Base-by-base conservation (phyloP, 1,140 invertebrate species). In the Phenacoccus solenopsis region DNA sequence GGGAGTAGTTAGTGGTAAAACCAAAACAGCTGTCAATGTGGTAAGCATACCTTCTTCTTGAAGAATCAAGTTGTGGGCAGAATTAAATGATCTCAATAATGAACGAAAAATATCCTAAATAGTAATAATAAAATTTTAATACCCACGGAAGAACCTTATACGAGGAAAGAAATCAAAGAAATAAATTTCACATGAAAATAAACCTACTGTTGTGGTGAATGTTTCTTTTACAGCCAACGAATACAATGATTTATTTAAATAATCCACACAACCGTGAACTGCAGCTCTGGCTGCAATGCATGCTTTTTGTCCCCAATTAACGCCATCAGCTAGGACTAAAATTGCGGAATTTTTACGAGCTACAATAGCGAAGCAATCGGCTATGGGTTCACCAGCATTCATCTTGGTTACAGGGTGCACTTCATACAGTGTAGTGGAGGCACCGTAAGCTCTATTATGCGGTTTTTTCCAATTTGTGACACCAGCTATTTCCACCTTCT, bases 221-320 rank as follows among this genome's bases (percentile, higher is more conserved):
- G 73, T 64, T 1, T 28, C 76, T 75, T 56, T 76, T 76, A 24
- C 75, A 20, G 76, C 68, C 25, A 76, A 75, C 10, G 80, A 80
- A 77, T 90, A 91, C 20, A 94, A 80, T 10, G 87, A 86, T 73
- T 87, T 86, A 76, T 93, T 91, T 69, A 96, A 81, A 77, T 92
- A 91, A 72, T 94, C 89, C 72, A 96, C 84, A 74, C 88, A 89
- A 10, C 91, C 93, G 76, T 94, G 89, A 9, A 96, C 84, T 10
- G 93, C 93, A 72, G 91, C 91, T 72, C 91, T 82, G 9, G 92
- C 91, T n/a, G 93, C 93, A 69, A 95, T 81, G 69, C 89, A 85
- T 28, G 93, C 90, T 75, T 91, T 92, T 76, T 91, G 87, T 67
- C 93, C 93, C 93, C 93, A 96, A 81, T 96, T 96, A 0, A 96